phyloP scores from a whole-genome alignment of 2,113 vertebrate genomes.

The Conger conger region DNA sequence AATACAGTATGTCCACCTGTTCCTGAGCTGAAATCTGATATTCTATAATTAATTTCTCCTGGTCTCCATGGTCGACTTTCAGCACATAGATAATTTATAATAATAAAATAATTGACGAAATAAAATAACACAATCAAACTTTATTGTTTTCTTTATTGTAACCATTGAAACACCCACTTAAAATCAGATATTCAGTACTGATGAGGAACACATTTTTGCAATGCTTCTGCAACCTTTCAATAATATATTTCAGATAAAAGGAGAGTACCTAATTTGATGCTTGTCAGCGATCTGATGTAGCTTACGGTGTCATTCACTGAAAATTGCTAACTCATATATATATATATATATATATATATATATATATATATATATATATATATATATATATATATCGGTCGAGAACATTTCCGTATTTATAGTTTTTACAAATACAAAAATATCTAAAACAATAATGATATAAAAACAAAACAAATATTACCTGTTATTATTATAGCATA shows the following conservation, averaged over 20 bases:
- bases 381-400: too few species aligned
- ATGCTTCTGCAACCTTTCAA: not conserved
- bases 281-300: not conserved
- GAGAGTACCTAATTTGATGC: not conserved
- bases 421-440: slow-evolving; percentile 17
- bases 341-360: too few species aligned
- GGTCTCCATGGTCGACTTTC: not conserved
- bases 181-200: not conserved
- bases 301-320: not conserved
- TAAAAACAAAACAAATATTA: slow-evolving; percentile 10
- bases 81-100: not conserved
- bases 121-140: not conserved
- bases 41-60: too few species aligned
- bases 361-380: too few species aligned
- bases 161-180: not conserved
- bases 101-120: not conserved
- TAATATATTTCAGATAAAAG: not conserved
- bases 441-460: slow-evolving; percentile 15
- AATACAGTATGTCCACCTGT: too few species aligned
- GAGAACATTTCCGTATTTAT: not conserved
- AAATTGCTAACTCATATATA: not conserved
- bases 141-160: slow-evolving; percentile 2
- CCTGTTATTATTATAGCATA: slow-evolving; percentile 20
- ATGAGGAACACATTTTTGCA: not conserved
- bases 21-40: too few species aligned